Percentiles rank a stretch among this genome's conserved stretches.
phyloP scores from a whole-genome alignment of 30 jellyfish, hydroid and myxozoan species.

The Chrysaora quinquecirrha region DNA sequence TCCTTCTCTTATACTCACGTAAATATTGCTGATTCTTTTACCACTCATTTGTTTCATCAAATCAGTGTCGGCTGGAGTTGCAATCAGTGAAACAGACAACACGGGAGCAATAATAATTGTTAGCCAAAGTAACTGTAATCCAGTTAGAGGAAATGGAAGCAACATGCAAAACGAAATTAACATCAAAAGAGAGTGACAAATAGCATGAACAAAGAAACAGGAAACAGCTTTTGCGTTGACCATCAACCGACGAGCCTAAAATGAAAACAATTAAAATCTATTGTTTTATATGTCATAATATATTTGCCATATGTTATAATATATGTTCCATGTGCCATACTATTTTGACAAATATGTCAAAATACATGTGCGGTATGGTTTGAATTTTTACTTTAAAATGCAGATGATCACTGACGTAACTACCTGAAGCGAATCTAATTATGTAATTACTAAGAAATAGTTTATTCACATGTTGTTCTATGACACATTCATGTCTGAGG shows the following conservation, averaged over 20 bases:
- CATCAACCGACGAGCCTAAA: slow-evolving; percentile 87
- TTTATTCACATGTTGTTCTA: too few species aligned
- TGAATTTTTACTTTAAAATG: too few species aligned
- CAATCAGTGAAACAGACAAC: slow-evolving; percentile 80
- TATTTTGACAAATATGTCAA: too few species aligned
- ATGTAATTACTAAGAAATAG: too few species aligned
- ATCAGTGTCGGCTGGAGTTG: slow-evolving; percentile 85
- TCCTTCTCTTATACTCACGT: slow-evolving; percentile 26
- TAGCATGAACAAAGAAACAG: slow-evolving; percentile 73
- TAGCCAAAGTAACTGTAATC: slow-evolving; percentile 85
- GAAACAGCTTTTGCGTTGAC: slow-evolving; percentile 69
- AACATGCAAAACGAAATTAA: slow-evolving; percentile 59
- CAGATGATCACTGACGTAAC: too few species aligned
- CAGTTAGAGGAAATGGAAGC: slow-evolving; percentile 89
- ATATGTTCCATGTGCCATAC: too few species aligned
- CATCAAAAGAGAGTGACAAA: slow-evolving; percentile 53
- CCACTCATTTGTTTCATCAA: slow-evolving; percentile 85
- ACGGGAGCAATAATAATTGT: slow-evolving; percentile 70
- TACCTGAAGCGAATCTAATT: too few species aligned
- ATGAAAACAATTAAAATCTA: neutral
- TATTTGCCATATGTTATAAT: too few species aligned
- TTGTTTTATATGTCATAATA: too few species aligned
- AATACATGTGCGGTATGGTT: too few species aligned
- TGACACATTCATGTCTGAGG: too few species aligned
- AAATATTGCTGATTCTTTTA: slow-evolving; percentile 63